Base-by-base conservation (phyloP, 2,888 invertebrate genomes). In the Biston betularia region DNA sequence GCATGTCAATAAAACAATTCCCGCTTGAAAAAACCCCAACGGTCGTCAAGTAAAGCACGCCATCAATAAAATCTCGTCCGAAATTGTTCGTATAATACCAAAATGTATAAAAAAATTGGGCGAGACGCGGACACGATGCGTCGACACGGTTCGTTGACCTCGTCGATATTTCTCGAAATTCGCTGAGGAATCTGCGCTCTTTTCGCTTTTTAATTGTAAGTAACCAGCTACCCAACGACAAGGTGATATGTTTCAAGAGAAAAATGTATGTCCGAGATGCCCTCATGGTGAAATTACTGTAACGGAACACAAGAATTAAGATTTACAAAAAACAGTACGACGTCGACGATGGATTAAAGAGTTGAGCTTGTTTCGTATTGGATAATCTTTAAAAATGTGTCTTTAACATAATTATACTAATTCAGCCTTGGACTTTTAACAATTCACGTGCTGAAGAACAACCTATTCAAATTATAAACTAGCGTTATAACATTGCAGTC, bases 91-190 rank as follows among this genome's bases (percentile, higher is more conserved):
- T 80, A 83, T 88, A 82, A 87, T 83, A 88, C 76, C 77, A 86
- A 88, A 87, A 86, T 79, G 78, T 79, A 84, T 86, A 88, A 83
- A 84, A 52, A 90, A 89, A 87, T 83, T 78, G 76, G 82, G 79
- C 85, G 85, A 85, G 88, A 85, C 87, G 86, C 86, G 89, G 89
- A 87, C 88, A 85, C 88, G 92, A 90, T 90, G 89, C 90, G 92
- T 91, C 89, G 89, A 88, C 89, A 84, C 77, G 84, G 92, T 87
- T 89, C 93, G 86, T 85, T 84, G 92, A 93, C 92, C 92, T 85
- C 90, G 88, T 86, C 89, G 92, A 92, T 92, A 93, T 91, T 92
- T 92, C 92, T 92, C 89, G 91, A 92, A 93, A 93, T 92, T 89
- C 88, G 85, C 87, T 82, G 88, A 84, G 87, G 90, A 92, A 89